Conservation (phyloP, 2,113 vertebrate genomes). For the Rhadina sibilatrix region DNA sequence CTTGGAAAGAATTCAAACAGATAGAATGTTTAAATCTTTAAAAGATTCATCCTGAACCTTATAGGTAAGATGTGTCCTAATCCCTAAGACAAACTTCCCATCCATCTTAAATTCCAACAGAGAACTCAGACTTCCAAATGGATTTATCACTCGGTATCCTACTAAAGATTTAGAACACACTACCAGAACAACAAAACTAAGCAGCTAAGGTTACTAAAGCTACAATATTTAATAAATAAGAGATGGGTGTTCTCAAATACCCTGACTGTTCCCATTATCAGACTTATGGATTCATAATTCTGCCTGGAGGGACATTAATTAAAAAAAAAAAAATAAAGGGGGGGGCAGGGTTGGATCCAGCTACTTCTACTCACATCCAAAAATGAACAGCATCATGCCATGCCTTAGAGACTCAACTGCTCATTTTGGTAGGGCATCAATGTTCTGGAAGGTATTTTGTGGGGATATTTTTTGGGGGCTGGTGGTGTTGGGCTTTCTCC, state of each 20-base stretch:
- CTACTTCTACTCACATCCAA: not conserved
- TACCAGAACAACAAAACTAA: not conserved
- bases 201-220: not conserved
- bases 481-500: not conserved
- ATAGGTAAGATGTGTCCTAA: not conserved
- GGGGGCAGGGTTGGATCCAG: fast-evolving
- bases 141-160: not conserved
- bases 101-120: not conserved
- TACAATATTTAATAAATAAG: not conserved
- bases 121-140: not conserved
- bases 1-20: not conserved
- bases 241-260: not conserved
- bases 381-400: not conserved
- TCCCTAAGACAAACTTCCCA: not conserved
- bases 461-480: not conserved
- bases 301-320: fast-evolving
- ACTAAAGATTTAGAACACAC: not conserved
- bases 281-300: not conserved
- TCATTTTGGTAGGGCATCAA: not conserved
- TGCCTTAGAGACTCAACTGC: not conserved
- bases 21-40: not conserved
- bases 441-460: not conserved
- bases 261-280: not conserved
- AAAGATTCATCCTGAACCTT: not conserved
- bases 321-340: not conserved